Evolutionary conservation across 2,888 invertebrate genomes (phyloP), one percentile per base, ranked within the genome.

Genomic region (Meiosimyza decipiens): DNA sequence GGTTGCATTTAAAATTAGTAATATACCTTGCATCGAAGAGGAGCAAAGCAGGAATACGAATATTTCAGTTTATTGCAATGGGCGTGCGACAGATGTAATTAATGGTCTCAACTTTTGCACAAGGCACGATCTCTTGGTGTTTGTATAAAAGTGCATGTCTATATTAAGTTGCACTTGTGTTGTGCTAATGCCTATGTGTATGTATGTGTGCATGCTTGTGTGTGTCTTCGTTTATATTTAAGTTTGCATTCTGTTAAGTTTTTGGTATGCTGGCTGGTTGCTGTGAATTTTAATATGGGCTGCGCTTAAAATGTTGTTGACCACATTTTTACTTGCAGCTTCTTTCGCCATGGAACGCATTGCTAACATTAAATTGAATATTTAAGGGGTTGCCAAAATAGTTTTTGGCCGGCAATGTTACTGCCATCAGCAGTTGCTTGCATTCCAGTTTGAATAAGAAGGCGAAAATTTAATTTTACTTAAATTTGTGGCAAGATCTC

Each of bases 21-120:
- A 62, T 18, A 51, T 49, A 64, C 54, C 59, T 40, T 40, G 40
- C 6, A 0, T 40, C 9, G 9, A 47, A 52, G 13, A 59, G 68
- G 62, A 65, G 52, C 16, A 57, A 33, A 55, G 6, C 18, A 28
- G 18, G 50, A 16, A 52, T 54, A 75, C 66, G 68, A 71, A 63
- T 74, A 73, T 75, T 75, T 75, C 75, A 76, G 73, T 78, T 77
- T 76, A 75, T 78, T 76, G 76, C 75, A 73, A 76, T 75, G 77
- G 78, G 78, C 77, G 76, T 74, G 77, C 75, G 77, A 77, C 76
- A 78, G 76, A 77, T 76, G 78, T 78, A 79, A 79, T 78, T 78
- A 79, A 79, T 79, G 79, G 78, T 73, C 76, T 76, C 71, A 77
- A 79, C 77, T 78, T 78, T 78, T 78, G 76, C 77, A 74, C 40